Evolutionary conservation across 2,797 vertebrate species (phyloP).

Genomic region (Channallabes apus): DNA sequence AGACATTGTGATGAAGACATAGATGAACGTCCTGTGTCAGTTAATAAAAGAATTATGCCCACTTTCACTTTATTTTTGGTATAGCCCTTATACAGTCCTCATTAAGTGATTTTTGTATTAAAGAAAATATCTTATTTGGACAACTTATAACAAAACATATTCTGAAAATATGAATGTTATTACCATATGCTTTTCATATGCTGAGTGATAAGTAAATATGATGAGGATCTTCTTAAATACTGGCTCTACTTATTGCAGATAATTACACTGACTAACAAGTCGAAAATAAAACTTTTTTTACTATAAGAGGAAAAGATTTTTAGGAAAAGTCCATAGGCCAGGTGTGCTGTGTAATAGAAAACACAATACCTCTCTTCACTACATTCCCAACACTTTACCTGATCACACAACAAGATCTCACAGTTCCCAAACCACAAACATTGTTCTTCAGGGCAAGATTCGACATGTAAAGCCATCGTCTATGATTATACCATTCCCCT

Average conservation of each 20-base stretch:
- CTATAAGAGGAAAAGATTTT: neutral
- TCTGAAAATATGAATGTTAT: neutral
- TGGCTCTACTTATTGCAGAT: neutral
- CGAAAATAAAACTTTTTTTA: neutral
- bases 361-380: slow-evolving; percentile 31
- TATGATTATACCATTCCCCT: slow-evolving; percentile 56
- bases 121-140: slow-evolving; percentile 24
- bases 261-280: neutral
- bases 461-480: slow-evolving; percentile 50
- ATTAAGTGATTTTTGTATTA: neutral
- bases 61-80: too few species aligned
- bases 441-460: slow-evolving; percentile 55
- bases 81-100: neutral
- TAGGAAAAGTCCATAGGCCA: neutral
- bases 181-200: neutral
- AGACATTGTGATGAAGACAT: too few species aligned
- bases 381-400: slow-evolving; percentile 35
- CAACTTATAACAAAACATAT: neutral
- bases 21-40: too few species aligned
- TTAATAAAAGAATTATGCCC: neutral
- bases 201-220: neutral
- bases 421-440: slow-evolving; percentile 46
- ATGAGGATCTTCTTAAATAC: neutral
- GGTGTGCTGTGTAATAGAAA: slow-evolving; percentile 19
- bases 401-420: slow-evolving; percentile 44